These are phyloP conservation scores for Cremastinae sp. DNA, from an alignment of 2,888 invertebrate genomes.

Conservation along the genomic window DNA sequence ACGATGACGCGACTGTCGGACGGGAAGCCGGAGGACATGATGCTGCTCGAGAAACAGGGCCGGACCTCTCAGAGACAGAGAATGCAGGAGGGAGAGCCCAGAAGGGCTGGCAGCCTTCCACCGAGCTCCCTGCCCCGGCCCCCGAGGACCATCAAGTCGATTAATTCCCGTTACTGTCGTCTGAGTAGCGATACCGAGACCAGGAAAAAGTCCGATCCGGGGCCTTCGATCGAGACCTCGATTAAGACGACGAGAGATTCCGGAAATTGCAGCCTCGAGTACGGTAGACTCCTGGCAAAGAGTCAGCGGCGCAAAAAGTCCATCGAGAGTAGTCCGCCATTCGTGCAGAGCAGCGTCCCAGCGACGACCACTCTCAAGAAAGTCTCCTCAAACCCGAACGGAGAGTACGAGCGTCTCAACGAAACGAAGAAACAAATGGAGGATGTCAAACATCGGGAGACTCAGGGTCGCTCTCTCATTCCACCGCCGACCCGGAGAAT, in stretches of 20 bases:
- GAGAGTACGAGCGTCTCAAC: conserved; percentile 86
- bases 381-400: conserved; percentile 70
- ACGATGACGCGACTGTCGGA: conserved; percentile 75
- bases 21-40: conserved; percentile 86
- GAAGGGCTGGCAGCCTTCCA: conserved; percentile 83
- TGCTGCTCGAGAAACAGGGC: conserved; percentile 89
- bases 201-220: conserved; percentile 77
- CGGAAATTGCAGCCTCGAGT: conserved; percentile 76
- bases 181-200: conserved; percentile 78
- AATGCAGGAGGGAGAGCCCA: conserved; percentile 81
- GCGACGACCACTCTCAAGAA: conserved; percentile 64
- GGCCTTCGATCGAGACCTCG: conserved; percentile 71
- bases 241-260: conserved; percentile 78
- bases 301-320: conserved; percentile 74
- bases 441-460: conserved; percentile 78
- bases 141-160: conserved; percentile 82
- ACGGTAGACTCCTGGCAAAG: conserved; percentile 74
- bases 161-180: conserved; percentile 76
- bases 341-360: conserved; percentile 1
- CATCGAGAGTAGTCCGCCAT: conserved; percentile 61
- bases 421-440: conserved; percentile 77
- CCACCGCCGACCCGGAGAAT: conserved; percentile 82
- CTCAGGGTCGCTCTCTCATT: conserved; percentile 82
- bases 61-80: conserved; percentile 89
- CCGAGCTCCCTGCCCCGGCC: conserved; percentile 88